Evolutionary conservation across 2,113 vertebrate genomes (phyloP).

Genomic region (Chamaetylas fuelleborni): DNA sequence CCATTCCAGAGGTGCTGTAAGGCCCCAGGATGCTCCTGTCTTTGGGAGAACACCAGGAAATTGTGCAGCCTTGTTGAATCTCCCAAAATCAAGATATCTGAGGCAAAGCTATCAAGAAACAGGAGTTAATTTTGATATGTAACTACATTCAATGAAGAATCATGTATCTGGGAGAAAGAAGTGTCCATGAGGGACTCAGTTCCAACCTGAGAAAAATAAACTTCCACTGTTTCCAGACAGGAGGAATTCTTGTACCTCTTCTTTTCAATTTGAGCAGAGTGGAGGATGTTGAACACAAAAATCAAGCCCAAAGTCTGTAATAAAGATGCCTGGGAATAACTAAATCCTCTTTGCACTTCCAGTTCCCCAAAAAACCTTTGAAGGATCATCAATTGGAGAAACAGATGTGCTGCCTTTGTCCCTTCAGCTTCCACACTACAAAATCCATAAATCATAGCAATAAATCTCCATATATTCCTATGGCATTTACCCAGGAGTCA

Average conservation of each 20-base stretch:
- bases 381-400: neutral
- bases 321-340: neutral
- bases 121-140: neutral
- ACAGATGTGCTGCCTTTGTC: neutral
- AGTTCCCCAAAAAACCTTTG: fast-evolving
- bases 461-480: fast-evolving
- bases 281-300: neutral
- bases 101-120: neutral
- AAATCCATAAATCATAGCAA: neutral
- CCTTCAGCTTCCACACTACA: neutral
- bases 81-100: neutral
- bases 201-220: neutral
- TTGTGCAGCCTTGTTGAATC: neutral
- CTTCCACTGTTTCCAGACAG: fast-evolving
- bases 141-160: neutral
- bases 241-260: neutral
- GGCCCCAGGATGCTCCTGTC: neutral
- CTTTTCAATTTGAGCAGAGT: neutral
- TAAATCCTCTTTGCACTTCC: neutral
- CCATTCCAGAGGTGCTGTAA: no score
- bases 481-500: neutral
- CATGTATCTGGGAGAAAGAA: fast-evolving
- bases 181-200: neutral
- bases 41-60: neutral
- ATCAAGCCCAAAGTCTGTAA: neutral